These are phyloP conservation scores for Syrrhaptes paradoxus DNA, from an alignment of 2,113 vertebrate genomes.

Conservation along the genomic window DNA sequence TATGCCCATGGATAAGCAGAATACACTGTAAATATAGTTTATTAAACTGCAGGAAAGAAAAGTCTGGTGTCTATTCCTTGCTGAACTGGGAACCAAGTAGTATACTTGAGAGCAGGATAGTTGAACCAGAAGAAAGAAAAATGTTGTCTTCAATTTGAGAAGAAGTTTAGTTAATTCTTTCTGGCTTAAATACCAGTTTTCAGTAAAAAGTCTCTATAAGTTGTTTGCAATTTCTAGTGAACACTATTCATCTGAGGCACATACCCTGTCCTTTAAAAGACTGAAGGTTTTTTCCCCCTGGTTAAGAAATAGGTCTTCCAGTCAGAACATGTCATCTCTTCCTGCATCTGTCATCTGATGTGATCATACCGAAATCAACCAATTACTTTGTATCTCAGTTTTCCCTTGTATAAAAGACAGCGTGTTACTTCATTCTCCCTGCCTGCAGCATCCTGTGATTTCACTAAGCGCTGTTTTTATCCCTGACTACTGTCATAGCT, in stretches of 20 bases:
- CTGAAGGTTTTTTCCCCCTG: neutral
- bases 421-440: neutral
- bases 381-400: neutral
- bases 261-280: neutral
- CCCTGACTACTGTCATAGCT: neutral
- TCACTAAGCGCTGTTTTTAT: neutral
- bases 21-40: neutral
- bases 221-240: neutral
- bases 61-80: neutral
- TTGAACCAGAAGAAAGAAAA: neutral
- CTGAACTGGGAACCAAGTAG: neutral
- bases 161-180: neutral
- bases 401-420: neutral
- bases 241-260: neutral
- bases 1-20: neutral
- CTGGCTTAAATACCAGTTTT: neutral
- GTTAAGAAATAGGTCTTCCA: neutral
- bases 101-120: neutral
- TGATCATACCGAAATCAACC: neutral
- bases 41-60: neutral
- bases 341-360: neutral
- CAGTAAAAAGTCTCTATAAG: neutral
- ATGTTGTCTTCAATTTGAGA: neutral
- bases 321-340: neutral
- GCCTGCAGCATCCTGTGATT: neutral